These are phyloP conservation scores for Bombyx mori DNA, from an alignment of 1,140 invertebrate genomes.

Conservation along the genomic window ASM3026992v2 NC_085112.1:5995001-5995500, in stretches of 20 bases:
- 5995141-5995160: constrained; percentile 5
- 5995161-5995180: constrained; percentile 8
- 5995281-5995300: constrained; percentile 62
- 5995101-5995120: constrained; percentile 1
- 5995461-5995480: constrained; percentile 42
- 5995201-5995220: constrained; percentile 9
- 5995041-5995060: constrained; percentile 55
- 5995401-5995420: constrained; percentile 67
- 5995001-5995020: constrained; percentile 58
- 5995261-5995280: constrained; percentile 51
- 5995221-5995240: constrained; percentile 21
- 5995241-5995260: constrained; percentile 44
- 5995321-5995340: constrained; percentile 52
- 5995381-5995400: constrained; percentile 69
- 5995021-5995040: constrained; percentile 22
- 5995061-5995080: constrained; percentile 45
- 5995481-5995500: constrained; percentile 14
- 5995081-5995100: constrained; percentile 13
- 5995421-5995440: constrained; percentile 69
- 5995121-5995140: not conserved
- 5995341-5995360: constrained; percentile 66
- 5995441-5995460: constrained; percentile 64
- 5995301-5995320: constrained; percentile 52
- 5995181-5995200: constrained; percentile 9
- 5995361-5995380: constrained; percentile 55